These are phyloP conservation scores for Papilio glaucus DNA, from an alignment of 1,140 invertebrate species.

Conservation along the genomic window DNA sequence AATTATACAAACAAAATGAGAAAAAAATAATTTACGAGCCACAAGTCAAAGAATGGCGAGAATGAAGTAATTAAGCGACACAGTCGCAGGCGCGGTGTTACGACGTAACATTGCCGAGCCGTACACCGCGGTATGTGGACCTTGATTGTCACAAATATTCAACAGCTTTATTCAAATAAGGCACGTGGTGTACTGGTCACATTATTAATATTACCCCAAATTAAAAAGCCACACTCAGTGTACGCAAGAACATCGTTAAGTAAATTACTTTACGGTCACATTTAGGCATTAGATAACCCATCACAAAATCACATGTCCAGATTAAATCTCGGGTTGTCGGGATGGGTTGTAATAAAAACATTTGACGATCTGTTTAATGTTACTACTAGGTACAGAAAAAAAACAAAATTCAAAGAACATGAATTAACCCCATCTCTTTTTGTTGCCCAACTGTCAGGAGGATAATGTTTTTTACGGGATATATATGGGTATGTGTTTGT, in stretches of 20 bases:
- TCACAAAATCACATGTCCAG: too few relatives aligned
- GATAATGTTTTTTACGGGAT: too few relatives aligned
- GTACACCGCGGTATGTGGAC: background rate
- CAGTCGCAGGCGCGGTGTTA: background rate
- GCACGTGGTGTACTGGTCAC: background rate
- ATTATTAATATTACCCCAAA: background rate
- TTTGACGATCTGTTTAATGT: too few relatives aligned
- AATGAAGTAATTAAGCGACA: background rate
- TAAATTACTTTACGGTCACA: background rate
- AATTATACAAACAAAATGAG: too few relatives aligned
- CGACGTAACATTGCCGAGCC: background rate
- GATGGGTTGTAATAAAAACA: too few relatives aligned
- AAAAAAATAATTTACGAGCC: background rate
- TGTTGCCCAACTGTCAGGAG: too few relatives aligned
- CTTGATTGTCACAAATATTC: conserved; percentile 19
- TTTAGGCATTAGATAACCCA: too few relatives aligned
- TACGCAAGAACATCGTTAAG: background rate
- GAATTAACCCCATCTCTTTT: too few relatives aligned
- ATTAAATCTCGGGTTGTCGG: too few relatives aligned
- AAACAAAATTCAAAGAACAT: too few relatives aligned
- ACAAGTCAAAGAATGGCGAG: conserved; percentile 6
- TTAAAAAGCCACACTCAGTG: background rate
- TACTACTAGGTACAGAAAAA: too few relatives aligned
- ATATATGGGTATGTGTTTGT: too few relatives aligned
- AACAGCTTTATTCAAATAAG: conserved; percentile 16